These are phyloP conservation scores for Ganaspis brasiliensis DNA, from an alignment of 2,888 invertebrate genomes.

Conservation along the genomic window DNA sequence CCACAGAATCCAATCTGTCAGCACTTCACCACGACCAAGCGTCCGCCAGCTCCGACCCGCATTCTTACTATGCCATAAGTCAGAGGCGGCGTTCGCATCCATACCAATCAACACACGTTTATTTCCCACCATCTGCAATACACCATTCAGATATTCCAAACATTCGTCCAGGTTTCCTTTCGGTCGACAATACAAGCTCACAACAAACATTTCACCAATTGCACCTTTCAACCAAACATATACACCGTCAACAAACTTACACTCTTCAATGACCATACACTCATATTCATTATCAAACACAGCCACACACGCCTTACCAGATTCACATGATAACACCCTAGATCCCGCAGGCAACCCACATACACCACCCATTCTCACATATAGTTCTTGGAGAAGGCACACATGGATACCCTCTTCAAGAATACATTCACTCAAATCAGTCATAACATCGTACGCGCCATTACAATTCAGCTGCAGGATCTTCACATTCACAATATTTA, in stretches of 20 bases:
- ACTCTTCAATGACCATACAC: not conserved
- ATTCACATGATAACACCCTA: slow-evolving; percentile 14
- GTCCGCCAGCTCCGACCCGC: not conserved
- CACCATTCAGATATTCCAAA: slow-evolving; percentile 38
- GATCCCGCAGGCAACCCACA: slow-evolving; percentile 28
- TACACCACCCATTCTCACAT: not conserved
- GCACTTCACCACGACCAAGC: not conserved
- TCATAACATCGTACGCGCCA: slow-evolving; percentile 43
- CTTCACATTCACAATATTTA: not conserved
- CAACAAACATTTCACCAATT: slow-evolving; percentile 46
- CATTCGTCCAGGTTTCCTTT: slow-evolving; percentile 17
- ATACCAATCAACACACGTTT: slow-evolving; percentile 50
- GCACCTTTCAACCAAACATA: slow-evolving; percentile 48
- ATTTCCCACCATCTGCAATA: not conserved
- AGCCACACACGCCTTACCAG: slow-evolving; percentile 45
- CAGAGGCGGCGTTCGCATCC: slow-evolving; percentile 60
- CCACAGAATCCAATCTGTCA: slow-evolving; percentile 38
- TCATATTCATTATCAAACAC: not conserved
- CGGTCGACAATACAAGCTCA: slow-evolving; percentile 51
- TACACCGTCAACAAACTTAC: slow-evolving; percentile 29
- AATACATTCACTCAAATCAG: slow-evolving; percentile 43
- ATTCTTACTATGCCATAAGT: slow-evolving; percentile 53
- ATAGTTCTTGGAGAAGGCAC: slow-evolving; percentile 46
- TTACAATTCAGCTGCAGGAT: not conserved
- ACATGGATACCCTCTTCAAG: slow-evolving; percentile 29